phyloP scores from a whole-genome alignment of 2,113 vertebrate species.

The Calidris pygmaea region DNA sequence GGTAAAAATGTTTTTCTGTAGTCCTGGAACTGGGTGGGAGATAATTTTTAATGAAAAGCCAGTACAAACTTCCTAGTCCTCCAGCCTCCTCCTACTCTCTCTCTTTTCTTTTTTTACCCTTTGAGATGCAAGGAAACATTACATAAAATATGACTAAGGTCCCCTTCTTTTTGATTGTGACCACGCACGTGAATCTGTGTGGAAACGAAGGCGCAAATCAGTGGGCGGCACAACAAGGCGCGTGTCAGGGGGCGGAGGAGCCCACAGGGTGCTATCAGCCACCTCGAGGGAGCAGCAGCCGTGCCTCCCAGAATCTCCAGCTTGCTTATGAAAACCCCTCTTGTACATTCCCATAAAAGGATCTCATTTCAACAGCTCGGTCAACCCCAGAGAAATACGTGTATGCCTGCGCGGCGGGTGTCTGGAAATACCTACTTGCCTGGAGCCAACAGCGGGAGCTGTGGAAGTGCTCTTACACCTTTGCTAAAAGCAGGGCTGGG shows the following conservation, averaged over 20 bases:
- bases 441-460: background rate
- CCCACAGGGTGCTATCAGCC: background rate
- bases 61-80: background rate
- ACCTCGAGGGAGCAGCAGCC: background rate
- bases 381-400: background rate
- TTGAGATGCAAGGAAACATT: background rate
- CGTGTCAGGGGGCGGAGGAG: background rate
- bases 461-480: background rate
- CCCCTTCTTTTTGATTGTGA: background rate
- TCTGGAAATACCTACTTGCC: background rate
- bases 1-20: background rate
- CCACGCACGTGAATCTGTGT: background rate
- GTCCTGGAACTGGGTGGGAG: background rate
- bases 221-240: background rate
- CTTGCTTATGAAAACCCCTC: constrained; percentile 12
- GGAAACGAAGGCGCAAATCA: background rate
- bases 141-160: background rate
- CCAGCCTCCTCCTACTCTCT: background rate
- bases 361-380: background rate
- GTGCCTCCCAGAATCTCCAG: background rate
- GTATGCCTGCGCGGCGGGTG: background rate
- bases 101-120: background rate
- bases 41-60: background rate
- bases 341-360: constrained; percentile 9
- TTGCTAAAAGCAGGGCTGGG: background rate